These are phyloP conservation scores for Bubalus kerabau DNA, from an alignment of 2,113 vertebrate species.

Conservation along the genomic window DNA sequence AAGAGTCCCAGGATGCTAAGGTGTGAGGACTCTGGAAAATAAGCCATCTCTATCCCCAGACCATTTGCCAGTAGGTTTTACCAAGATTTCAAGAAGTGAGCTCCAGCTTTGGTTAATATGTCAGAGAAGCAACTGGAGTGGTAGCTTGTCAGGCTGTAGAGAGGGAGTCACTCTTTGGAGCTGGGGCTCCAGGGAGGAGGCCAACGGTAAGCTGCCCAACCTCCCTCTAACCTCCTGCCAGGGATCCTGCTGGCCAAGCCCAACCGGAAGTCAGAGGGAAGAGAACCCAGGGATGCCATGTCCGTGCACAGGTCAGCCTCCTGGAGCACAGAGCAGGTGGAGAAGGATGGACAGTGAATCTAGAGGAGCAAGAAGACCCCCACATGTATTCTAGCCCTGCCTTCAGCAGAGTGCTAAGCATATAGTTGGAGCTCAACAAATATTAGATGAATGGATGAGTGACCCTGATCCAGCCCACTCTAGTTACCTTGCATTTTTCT, in stretches of 20 bases:
- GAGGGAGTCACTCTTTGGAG: background rate
- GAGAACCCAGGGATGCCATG: accelerated
- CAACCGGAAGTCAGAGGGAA: background rate
- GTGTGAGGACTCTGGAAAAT: background rate
- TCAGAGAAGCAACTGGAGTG: background rate
- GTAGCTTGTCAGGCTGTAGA: too few species aligned
- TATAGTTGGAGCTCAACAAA: background rate
- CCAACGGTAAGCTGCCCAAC: background rate
- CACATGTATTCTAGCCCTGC: accelerated
- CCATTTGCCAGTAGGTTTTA: background rate
- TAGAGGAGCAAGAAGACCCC: background rate
- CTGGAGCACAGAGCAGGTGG: background rate
- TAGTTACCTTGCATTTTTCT: background rate
- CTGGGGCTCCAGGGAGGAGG: background rate
- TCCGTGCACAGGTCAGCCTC: accelerated
- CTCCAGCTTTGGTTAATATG: too few species aligned
- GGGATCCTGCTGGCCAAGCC: background rate
- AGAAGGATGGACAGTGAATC: background rate
- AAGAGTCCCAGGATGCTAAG: background rate
- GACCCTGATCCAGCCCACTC: background rate
- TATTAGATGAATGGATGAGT: accelerated
- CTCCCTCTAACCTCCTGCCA: background rate
- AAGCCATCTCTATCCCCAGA: background rate
- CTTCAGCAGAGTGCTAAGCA: too few species aligned
- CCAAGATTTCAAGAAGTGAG: background rate